Base-by-base conservation (phyloP, 2,888 invertebrate genomes). In the Gymnosoma rotundatum region DNA sequence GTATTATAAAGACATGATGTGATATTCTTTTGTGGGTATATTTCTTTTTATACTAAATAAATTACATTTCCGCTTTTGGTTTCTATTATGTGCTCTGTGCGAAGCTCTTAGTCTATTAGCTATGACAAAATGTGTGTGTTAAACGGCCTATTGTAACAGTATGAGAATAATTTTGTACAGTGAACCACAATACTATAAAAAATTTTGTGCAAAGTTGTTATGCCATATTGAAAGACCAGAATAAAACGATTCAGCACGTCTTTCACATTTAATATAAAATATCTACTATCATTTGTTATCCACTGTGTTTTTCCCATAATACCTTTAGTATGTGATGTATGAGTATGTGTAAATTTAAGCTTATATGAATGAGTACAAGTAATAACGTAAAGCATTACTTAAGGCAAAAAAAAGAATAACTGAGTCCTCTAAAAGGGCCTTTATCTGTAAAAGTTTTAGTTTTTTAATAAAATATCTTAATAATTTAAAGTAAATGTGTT, bases 1-100 rank as follows among this genome's bases (percentile, higher is more conserved):
- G 66, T 50, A 83, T 83, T 83, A 75, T 48, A 48, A n/a, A 16
- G 69, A 63, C 78, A 69, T 74, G 75, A 75, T 54, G 70, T 78
- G 69, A 38, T 58, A 58, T 70, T 78, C 67, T 67, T 61, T 56
- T 56, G 3, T 50, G 36, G 38, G 12, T 52, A 54, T 63, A 5
- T 70, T 58, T 78, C 45, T 50, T 48, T 64, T 18, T 50, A 25
- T 50, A 16, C 6, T 42, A 78, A 74, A 82, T 36, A 75, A 66
- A 83, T 66, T 78, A 66, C 61, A 83, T 79, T 83, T 83, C 79
- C 83, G 69, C 75, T 52, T 72, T 25, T 38, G 64, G 45, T 58
- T 60, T 56, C n/a, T 48, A n/a, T 56, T 48, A 45, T 61, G 10
- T 78, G 58, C 21, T 14, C 38, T 76, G 63, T 16, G 45, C 42